These are phyloP conservation scores for Lottia scabra DNA, from an alignment of 2,888 invertebrate species.

Conservation along the genomic window DNA sequence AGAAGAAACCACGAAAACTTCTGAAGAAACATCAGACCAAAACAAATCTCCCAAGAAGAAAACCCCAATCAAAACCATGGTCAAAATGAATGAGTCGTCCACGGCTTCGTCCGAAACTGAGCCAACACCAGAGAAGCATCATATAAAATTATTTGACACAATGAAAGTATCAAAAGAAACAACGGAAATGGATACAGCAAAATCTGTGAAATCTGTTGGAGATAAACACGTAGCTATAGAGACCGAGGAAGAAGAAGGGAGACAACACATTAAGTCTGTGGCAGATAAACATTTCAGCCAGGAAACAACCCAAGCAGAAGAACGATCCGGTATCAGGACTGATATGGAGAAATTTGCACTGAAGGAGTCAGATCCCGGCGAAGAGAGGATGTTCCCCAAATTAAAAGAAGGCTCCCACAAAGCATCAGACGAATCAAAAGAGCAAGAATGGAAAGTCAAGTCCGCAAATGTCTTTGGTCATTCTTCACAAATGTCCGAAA, in stretches of 20 bases:
- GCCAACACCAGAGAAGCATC: slow-evolving; percentile 29
- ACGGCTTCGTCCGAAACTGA: slow-evolving; percentile 37
- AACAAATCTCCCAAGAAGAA: not conserved
- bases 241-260: slow-evolving; percentile 13
- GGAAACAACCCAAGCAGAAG: slow-evolving; percentile 32
- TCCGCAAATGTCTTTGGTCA: slow-evolving; percentile 55
- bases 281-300: slow-evolving; percentile 40
- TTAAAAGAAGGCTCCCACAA: slow-evolving; percentile 31
- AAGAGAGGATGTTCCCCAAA: slow-evolving; percentile 41
- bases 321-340: slow-evolving; percentile 41
- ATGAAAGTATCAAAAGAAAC: slow-evolving; percentile 41
- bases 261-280: slow-evolving; percentile 26
- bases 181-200: slow-evolving; percentile 17
- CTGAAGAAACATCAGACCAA: no score
- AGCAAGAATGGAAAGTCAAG: slow-evolving; percentile 48
- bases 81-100: slow-evolving; percentile 36
- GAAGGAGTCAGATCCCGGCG: slow-evolving; percentile 36
- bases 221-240: slow-evolving; percentile 40
- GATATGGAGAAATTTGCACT: slow-evolving; percentile 34
- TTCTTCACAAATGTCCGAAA: slow-evolving; percentile 51
- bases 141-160: slow-evolving; percentile 37
- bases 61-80: slow-evolving; percentile 19
- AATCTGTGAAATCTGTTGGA: slow-evolving; percentile 31
- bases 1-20: not conserved
- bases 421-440: slow-evolving; percentile 33